Percentiles rank a stretch among this genome's conserved stretches.
These are phyloP conservation scores for Brachionus manjavacas DNA, from an alignment of 1,140 invertebrate genomes.

Conservation along the genomic window DNA sequence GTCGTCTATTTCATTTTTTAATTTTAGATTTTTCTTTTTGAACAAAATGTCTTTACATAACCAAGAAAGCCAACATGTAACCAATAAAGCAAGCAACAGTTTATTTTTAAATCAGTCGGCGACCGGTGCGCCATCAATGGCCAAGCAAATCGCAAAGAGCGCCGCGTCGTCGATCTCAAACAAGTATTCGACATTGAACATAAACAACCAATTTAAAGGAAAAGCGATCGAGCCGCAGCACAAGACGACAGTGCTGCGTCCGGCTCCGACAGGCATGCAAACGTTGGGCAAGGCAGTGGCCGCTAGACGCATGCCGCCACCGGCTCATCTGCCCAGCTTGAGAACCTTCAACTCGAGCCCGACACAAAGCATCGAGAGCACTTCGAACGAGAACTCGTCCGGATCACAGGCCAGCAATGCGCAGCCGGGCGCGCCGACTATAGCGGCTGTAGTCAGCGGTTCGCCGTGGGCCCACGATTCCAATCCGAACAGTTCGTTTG, in stretches of 20 bases:
- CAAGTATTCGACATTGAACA: constrained; percentile 37
- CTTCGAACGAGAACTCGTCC: neutral
- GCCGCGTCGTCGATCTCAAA: neutral
- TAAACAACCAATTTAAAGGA: constrained; percentile 39
- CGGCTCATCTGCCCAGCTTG: constrained; percentile 91
- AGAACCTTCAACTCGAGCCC: constrained; percentile 63
- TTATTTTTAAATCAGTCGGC: neutral
- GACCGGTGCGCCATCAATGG: neutral
- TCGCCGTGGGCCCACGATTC: neutral
- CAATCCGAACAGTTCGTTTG: neutral
- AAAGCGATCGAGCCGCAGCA: constrained; percentile 17
- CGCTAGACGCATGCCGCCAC: constrained; percentile 77
- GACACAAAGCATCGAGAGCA: neutral
- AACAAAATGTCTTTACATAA: constrained; percentile 39
- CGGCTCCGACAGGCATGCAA: constrained; percentile 74
- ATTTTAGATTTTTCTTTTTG: neutral
- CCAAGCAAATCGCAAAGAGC: neutral
- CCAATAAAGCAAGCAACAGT: constrained; percentile 4
- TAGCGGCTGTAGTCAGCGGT: constrained; percentile 18
- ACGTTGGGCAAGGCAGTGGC: constrained; percentile 92
- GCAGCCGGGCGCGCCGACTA: constrained; percentile 5
- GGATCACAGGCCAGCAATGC: neutral
- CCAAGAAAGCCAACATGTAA: constrained; percentile 29
- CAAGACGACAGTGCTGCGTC: constrained; percentile 5
- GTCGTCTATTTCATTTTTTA: neutral